phyloP scores from a whole-genome alignment of 2,113 vertebrate genomes.

The Cariama cristata region DNA sequence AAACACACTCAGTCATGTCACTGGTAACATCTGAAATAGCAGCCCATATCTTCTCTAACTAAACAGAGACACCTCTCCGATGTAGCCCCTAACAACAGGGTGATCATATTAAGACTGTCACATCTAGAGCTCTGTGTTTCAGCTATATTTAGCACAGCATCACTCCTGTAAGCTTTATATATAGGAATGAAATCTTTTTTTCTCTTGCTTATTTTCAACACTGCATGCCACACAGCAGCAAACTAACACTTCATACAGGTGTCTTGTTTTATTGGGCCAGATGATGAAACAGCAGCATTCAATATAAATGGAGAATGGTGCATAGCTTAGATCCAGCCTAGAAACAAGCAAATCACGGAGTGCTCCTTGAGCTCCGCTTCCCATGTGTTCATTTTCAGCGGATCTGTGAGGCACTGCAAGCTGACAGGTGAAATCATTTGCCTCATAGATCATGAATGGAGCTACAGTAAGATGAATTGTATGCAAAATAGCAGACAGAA shows the following conservation, averaged over 20 bases:
- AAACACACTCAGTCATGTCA: not conserved
- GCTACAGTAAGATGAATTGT: conserved; percentile 27
- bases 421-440: conserved; percentile 60
- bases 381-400: conserved; percentile 15
- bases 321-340: not conserved
- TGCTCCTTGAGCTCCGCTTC: not conserved
- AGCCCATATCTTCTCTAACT: not conserved
- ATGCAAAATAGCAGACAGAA: conserved; percentile 28
- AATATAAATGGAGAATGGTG: not conserved
- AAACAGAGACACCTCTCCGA: not conserved
- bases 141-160: conserved; percentile 29
- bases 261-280: not conserved
- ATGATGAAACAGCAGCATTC: not conserved
- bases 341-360: not conserved
- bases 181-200: not conserved
- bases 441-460: conserved; percentile 53
- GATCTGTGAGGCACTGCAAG: conserved; percentile 20
- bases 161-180: not conserved
- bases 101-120: conserved; percentile 8
- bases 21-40: not conserved
- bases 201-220: conserved; percentile 17
- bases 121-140: not conserved
- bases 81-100: not conserved
- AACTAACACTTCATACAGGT: not conserved
- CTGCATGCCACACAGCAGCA: not conserved